Conservation (phyloP, 1,140 invertebrate genomes). For the Formica selysi region DNA sequence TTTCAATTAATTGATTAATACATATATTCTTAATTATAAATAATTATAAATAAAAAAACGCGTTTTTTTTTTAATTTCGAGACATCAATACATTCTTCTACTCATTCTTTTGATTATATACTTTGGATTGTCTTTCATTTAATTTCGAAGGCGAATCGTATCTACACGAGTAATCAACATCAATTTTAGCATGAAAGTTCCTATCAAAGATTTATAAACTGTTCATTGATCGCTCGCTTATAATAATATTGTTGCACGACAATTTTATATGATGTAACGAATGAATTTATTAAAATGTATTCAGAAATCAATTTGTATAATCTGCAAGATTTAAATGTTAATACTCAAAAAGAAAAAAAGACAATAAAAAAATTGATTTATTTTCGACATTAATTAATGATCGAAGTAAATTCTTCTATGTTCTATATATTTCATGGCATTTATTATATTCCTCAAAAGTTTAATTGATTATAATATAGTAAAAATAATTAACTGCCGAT, state of each 20-base stretch:
- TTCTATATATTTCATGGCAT: background rate
- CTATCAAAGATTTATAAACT: slow-evolving; percentile 3
- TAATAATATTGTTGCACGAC: background rate
- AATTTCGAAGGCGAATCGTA: background rate
- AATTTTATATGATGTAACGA: background rate
- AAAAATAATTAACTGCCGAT: background rate
- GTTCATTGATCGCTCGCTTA: background rate
- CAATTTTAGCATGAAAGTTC: slow-evolving; percentile 10
- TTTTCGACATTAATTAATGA: background rate
- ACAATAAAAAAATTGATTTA: background rate
- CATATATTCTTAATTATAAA: too few species aligned
- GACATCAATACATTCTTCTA: too few species aligned
- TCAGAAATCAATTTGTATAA: background rate
- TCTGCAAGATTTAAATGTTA: too few species aligned
- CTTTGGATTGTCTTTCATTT: slow-evolving; percentile 16
- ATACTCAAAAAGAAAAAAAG: too few species aligned
- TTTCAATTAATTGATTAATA: too few species aligned
- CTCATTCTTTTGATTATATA: too few species aligned
- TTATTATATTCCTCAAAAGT: slow-evolving; percentile 10
- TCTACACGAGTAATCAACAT: background rate
- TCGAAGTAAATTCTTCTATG: background rate
- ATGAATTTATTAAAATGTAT: background rate
- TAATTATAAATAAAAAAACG: too few species aligned
- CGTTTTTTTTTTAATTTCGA: too few species aligned
- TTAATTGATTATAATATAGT: background rate